Evolutionary conservation across 2,888 invertebrate genomes (phyloP), one percentile per base, ranked within the genome.

Genomic region (Uloborus plumipes): DNA sequence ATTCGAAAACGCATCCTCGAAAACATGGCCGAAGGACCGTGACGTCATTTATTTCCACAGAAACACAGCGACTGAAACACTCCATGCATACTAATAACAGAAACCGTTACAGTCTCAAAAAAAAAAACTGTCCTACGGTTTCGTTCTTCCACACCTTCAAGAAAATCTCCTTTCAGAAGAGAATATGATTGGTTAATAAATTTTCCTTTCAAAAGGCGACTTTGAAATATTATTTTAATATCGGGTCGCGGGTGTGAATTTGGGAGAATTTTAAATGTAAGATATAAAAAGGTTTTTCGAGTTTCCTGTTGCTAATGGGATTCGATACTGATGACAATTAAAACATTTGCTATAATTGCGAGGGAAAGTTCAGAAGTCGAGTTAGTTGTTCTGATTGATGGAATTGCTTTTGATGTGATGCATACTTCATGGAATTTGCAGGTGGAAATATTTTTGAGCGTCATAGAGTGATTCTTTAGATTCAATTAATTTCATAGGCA

Each of bases 171-270:
- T 9, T n/a, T 55, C 20, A 9, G 16, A 20, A 20, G 20, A 14
- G 20, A n/a, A 72, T 62, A 61, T 51, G 72, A 72, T 72, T 62
- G 22, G 61, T 14, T 72, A 62, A 72, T 72, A 72, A 72, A 64
- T 72, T 72, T 53, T n/a, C 51, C 53, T 62, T 51, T 61, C 11
- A 71, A 62, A 51, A 49, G 22, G 49, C 22, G 62, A 53, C 62
- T 22, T n/a, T 72, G 53, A 72, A 62, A 72, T 72, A 72, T 72
- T 53, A 53, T 51, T 51, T 53, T 49, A 62, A 72, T 62, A 62
- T 72, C 39, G 51, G 16, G n/a, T 9, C 47, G 1, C 11, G 71
- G 31, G 31, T 16, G 20, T n/a, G 31, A 7, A 15, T n/a, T 55
- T 15, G 22, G 39, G 3, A 51, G 61, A 39, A 31, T 51, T 55